phyloP scores from a whole-genome alignment of 2,888 invertebrate species.

The Muscina levida region DNA sequence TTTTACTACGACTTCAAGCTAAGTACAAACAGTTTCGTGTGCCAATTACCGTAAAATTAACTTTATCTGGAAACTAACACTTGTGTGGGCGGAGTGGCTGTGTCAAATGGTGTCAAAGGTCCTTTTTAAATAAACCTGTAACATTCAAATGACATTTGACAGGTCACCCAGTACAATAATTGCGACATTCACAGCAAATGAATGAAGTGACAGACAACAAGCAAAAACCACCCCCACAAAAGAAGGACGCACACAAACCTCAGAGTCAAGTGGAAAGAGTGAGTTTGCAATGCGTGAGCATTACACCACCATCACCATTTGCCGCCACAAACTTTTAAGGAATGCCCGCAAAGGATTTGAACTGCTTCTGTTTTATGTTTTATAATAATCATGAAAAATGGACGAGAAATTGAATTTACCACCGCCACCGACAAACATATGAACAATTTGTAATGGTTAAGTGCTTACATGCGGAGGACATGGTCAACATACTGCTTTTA shows the following conservation, averaged over 20 bases:
- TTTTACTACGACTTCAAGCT: constrained; percentile 31
- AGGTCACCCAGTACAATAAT: constrained; percentile 60
- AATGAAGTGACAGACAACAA: constrained; percentile 9
- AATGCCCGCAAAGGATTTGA: background rate
- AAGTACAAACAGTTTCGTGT: constrained; percentile 45
- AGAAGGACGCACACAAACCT: background rate
- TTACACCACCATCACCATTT: too few relatives aligned
- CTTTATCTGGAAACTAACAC: constrained; percentile 66
- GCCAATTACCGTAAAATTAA: constrained; percentile 66
- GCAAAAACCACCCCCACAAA: background rate
- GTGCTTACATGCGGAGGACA: constrained; percentile 18
- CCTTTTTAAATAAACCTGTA: constrained; percentile 55
- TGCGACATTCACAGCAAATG: constrained; percentile 34
- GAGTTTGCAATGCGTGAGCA: too few relatives aligned
- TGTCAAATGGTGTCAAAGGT: constrained; percentile 30
- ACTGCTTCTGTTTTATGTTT: constrained; percentile 8
- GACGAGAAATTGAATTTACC: constrained; percentile 45
- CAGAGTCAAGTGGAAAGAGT: too few relatives aligned
- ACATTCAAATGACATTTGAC: constrained; percentile 67
- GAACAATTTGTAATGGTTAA: constrained; percentile 47
- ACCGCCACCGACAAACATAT: constrained; percentile 42
- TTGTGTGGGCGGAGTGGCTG: constrained; percentile 61
- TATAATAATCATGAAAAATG: constrained; percentile 35
- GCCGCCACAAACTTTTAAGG: too few relatives aligned
- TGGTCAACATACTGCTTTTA: constrained; percentile 78